Evolutionary conservation across 2,797 vertebrate species (phyloP).

Genomic region (Alcedo atthis): DNA sequence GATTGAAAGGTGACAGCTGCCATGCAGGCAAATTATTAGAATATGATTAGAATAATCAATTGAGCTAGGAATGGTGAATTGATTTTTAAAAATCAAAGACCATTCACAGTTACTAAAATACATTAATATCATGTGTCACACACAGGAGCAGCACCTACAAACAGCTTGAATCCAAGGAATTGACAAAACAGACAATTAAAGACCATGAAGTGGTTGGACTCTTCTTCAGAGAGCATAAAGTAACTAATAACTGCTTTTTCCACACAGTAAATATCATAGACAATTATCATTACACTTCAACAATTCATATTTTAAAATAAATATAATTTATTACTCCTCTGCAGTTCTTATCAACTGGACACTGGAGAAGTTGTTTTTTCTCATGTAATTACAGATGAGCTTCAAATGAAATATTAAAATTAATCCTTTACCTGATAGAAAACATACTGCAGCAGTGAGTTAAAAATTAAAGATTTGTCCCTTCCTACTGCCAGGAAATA

Average conservation of each 20-base stretch:
- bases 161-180: background rate
- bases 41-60: background rate
- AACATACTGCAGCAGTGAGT: background rate
- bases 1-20: background rate
- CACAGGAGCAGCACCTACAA: background rate
- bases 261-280: background rate
- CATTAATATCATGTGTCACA: background rate
- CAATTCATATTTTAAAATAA: background rate
- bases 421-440: constrained; percentile 4
- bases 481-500: background rate
- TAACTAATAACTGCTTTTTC: background rate
- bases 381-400: background rate
- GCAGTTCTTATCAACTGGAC: background rate
- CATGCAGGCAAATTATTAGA: background rate
- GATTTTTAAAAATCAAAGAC: background rate
- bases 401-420: background rate
- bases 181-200: background rate
- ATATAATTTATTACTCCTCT: background rate
- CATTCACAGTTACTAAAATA: background rate
- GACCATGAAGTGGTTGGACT: background rate
- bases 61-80: background rate
- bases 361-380: background rate
- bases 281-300: background rate
- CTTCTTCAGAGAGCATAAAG: background rate
- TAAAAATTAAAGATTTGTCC: background rate